Conservation (phyloP, 1,140 invertebrate species). For the Augochlora pura region DNA sequence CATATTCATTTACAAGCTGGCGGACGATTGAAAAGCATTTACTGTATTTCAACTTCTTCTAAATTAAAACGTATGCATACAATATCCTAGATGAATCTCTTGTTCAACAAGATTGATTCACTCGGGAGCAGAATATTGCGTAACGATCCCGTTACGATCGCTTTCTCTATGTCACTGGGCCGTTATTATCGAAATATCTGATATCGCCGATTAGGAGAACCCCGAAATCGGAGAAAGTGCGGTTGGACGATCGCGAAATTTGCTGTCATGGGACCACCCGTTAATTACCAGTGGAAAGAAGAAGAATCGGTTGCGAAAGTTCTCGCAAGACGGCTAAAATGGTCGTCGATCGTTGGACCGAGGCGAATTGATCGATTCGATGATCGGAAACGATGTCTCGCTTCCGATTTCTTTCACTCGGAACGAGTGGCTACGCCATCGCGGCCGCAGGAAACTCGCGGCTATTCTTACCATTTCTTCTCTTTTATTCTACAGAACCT, state of each 20-base stretch:
- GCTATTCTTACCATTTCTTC: too few species aligned
- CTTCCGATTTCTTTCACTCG: slow-evolving; percentile 52
- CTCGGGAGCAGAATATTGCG: background rate
- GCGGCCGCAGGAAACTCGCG: background rate
- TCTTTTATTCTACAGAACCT: too few species aligned
- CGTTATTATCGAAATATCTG: background rate
- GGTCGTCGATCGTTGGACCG: slow-evolving; percentile 30
- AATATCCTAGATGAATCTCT: too few species aligned
- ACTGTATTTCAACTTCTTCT: too few species aligned
- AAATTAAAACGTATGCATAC: too few species aligned
- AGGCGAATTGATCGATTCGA: slow-evolving; percentile 32
- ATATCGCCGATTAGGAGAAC: background rate
- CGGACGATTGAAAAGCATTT: too few species aligned
- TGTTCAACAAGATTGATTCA: too few species aligned
- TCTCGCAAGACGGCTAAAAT: background rate
- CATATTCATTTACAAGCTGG: too few species aligned
- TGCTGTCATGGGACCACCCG: too few species aligned
- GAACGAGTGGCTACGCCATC: slow-evolving; percentile 5
- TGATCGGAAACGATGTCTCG: slow-evolving; percentile 28
- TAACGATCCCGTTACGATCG: slow-evolving; percentile 30
- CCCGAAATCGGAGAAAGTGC: slow-evolving; percentile 33
- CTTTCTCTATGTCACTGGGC: slow-evolving; percentile 48
- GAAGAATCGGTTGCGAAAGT: slow-evolving; percentile 44
- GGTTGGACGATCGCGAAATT: slow-evolving; percentile 16
- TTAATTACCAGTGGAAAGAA: slow-evolving; percentile 10